Conservation (phyloP, 2,888 invertebrate species). For the Drosophila cracens region DNA sequence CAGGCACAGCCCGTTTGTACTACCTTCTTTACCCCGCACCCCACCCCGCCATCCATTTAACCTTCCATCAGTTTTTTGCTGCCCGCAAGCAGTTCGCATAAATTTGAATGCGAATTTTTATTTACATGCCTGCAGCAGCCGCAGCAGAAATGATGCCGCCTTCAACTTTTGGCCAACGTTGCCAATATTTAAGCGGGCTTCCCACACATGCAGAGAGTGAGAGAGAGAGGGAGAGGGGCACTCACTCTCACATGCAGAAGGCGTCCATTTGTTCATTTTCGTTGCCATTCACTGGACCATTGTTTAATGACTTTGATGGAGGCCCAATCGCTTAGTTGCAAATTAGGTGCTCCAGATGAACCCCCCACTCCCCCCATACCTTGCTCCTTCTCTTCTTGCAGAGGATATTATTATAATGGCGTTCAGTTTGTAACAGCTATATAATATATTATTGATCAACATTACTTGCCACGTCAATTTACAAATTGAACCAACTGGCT, state of each 20-base stretch:
- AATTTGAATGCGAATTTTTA: conserved; percentile 60
- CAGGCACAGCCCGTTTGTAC: conserved; percentile 11
- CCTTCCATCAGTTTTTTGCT: conserved; percentile 1
- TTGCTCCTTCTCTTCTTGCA: neutral
- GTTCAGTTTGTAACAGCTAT: neutral
- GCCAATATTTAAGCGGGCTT: conserved; percentile 26
- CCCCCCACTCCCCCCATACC: neutral
- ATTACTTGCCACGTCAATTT: neutral
- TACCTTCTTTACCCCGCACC: neutral
- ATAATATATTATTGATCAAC: fast-evolving
- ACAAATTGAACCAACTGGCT: neutral
- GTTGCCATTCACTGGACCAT: conserved; percentile 47
- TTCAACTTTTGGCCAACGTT: conserved; percentile 31
- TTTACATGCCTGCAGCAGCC: conserved; percentile 38
- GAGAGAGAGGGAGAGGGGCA: neutral
- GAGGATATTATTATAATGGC: neutral
- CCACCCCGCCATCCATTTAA: neutral
- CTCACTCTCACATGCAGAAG: neutral
- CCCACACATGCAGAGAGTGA: neutral
- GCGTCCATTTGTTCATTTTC: conserved; percentile 58
- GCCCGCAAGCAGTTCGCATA: conserved; percentile 47
- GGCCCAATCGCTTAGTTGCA: conserved; percentile 56
- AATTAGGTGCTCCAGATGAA: conserved; percentile 55
- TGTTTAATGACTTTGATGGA: conserved; percentile 64
- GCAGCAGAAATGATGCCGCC: conserved; percentile 15